Evolutionary conservation across 2,113 vertebrate species (phyloP).

Genomic region (Dolichotis patagonum): DNA sequence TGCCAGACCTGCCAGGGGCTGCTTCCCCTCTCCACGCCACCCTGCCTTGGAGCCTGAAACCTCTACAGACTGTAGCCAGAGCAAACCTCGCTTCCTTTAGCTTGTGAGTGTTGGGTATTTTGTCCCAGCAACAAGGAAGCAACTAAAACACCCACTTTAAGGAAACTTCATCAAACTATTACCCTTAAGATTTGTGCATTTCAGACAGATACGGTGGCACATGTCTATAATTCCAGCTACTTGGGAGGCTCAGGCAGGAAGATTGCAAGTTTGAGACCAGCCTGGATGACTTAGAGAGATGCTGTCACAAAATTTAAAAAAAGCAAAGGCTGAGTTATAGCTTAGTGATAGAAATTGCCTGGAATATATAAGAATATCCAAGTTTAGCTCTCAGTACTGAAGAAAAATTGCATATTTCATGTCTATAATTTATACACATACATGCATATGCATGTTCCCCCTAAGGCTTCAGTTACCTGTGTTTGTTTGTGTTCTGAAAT

Average conservation of each 20-base stretch:
- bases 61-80: not conserved
- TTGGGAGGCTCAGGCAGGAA: not conserved
- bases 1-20: not conserved
- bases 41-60: not conserved
- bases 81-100: not conserved
- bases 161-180: not conserved
- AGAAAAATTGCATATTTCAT: not conserved
- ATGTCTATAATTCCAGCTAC: not conserved
- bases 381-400: not conserved
- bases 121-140: not conserved
- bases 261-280: not conserved
- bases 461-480: not conserved
- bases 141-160: not conserved
- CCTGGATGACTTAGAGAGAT: not conserved
- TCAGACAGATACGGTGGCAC: not conserved
- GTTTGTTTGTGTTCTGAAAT: not conserved
- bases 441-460: not conserved
- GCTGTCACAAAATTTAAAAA: not conserved
- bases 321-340: not conserved
- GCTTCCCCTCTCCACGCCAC: not conserved
- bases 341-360: not conserved
- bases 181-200: not conserved
- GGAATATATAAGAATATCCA: not conserved
- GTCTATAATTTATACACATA: not conserved
- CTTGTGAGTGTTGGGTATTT: not conserved